Evolutionary conservation across 2,888 invertebrate genomes (phyloP).

Genomic region (Fragum whitleyi): DNA sequence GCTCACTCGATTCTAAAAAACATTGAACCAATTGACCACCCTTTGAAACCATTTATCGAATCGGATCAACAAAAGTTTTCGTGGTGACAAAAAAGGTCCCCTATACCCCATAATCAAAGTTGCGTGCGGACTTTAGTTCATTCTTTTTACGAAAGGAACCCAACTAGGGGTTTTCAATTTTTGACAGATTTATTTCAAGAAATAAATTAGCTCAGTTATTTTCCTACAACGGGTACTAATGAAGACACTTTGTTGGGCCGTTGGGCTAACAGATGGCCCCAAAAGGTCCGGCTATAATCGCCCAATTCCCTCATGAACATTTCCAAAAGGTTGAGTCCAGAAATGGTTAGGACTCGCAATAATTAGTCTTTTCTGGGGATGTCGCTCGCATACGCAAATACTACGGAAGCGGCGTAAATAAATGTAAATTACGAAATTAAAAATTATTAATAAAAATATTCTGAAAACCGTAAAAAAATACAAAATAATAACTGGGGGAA

Average conservation of each 20-base stretch:
- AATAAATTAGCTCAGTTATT: constrained; percentile 57
- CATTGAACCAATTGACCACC: not conserved
- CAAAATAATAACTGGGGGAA: no score
- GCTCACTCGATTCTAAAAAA: no score
- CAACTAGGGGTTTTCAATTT: constrained; percentile 22
- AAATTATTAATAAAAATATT: no score
- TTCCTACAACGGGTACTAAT: constrained; percentile 33
- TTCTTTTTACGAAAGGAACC: constrained; percentile 12
- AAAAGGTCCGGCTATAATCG: not conserved
- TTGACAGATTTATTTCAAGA: constrained; percentile 49
- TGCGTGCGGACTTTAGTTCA: constrained; percentile 6
- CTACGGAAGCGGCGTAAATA: no score
- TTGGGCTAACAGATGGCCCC: constrained; percentile 45
- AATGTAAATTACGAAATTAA: no score
- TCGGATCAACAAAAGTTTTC: not conserved
- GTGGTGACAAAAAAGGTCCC: not conserved
- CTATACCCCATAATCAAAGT: not conserved
- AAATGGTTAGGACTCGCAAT: no score
- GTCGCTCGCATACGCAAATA: no score
- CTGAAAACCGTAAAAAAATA: no score
- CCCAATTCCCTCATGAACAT: not conserved
- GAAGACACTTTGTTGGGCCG: constrained; percentile 37
- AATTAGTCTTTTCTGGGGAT: no score
- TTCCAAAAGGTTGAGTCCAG: no score
- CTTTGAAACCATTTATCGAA: not conserved